A percentile compares a stretch with the other conserved stretches of the same genome.
Conservation (phyloP, 2,797 vertebrate genomes). For the Bucorvus abyssinicus region DNA sequence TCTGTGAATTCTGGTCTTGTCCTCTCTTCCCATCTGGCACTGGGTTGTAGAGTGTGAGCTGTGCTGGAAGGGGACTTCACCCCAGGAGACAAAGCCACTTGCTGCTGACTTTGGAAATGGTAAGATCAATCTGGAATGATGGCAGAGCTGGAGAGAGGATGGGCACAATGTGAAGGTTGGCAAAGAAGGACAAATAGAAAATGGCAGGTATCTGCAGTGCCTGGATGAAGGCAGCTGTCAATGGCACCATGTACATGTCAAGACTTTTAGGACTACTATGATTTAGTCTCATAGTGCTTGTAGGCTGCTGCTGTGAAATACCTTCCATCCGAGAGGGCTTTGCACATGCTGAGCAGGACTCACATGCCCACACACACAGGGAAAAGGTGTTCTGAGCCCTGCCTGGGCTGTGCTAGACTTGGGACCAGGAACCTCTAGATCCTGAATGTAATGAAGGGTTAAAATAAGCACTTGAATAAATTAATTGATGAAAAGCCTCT, state of each 20-base stretch:
- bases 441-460: not conserved
- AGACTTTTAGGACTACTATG: not conserved
- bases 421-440: fast-evolving
- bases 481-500: not conserved
- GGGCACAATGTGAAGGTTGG: not conserved
- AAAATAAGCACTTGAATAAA: not conserved
- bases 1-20: not conserved
- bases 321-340: not conserved
- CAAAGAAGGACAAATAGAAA: not conserved
- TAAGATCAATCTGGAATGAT: not conserved
- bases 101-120: not conserved
- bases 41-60: not conserved
- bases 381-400: not conserved
- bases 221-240: not conserved
- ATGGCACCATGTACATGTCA: fast-evolving
- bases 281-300: not conserved
- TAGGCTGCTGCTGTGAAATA: not conserved
- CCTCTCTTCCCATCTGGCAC: not conserved
- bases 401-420: not conserved
- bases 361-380: not conserved
- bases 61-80: not conserved
- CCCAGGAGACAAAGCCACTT: not conserved
- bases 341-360: not conserved
- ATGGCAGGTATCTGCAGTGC: not conserved
- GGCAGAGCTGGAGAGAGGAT: not conserved